A percentile compares a stretch with the other conserved stretches of the same genome.
Conservation (phyloP, 2,888 invertebrate genomes). For the Hemithea aestivaria region DNA sequence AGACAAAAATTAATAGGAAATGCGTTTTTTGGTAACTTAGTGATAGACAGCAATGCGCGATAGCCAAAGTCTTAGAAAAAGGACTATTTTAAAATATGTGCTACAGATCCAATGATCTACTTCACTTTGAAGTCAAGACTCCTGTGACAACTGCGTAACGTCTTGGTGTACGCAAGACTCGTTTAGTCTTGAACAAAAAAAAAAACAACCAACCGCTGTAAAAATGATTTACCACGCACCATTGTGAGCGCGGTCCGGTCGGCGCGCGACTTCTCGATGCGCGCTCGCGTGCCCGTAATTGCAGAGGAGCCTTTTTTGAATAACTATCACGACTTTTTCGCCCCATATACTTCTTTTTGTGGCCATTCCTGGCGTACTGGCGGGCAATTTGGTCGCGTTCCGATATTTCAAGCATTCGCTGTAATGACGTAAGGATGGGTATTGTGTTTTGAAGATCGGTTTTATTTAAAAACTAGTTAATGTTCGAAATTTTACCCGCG, state of each 20-base stretch:
- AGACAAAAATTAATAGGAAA: too few relatives aligned
- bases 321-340: constrained; percentile 78
- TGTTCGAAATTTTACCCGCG: neutral
- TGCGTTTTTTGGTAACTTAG: too few relatives aligned
- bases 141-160: too few relatives aligned
- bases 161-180: too few relatives aligned
- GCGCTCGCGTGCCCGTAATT: constrained; percentile 77
- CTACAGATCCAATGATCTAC: too few relatives aligned
- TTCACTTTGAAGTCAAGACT: too few relatives aligned
- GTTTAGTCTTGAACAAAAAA: too few relatives aligned
- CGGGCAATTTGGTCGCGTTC: constrained; percentile 61
- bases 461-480: constrained; percentile 7
- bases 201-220: constrained; percentile 23
- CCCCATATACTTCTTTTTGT: constrained; percentile 66
- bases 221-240: constrained; percentile 27
- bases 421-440: constrained; percentile 15
- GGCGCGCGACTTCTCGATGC: constrained; percentile 63
- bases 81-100: too few relatives aligned
- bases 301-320: constrained; percentile 74
- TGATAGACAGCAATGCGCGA: too few relatives aligned
- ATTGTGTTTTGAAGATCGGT: too few relatives aligned
- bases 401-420: constrained; percentile 64
- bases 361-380: constrained; percentile 59
- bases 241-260: constrained; percentile 47
- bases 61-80: too few relatives aligned